Evolutionary conservation across 2,888 invertebrate species (phyloP).

Genomic region (Drosophila paracracens): DNA sequence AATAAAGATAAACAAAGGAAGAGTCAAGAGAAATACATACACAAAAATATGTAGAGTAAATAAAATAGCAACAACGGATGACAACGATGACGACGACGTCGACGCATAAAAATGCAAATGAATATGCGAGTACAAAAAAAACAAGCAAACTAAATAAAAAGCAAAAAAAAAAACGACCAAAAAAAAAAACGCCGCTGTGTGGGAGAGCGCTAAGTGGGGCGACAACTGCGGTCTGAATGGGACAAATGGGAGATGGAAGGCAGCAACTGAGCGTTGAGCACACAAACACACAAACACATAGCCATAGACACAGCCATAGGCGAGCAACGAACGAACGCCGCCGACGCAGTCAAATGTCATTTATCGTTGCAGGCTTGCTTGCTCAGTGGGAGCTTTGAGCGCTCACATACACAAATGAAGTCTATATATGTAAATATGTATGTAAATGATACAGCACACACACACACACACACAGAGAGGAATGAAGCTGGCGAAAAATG

Average conservation of each 20-base stretch:
- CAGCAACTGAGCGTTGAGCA: conserved; percentile 23
- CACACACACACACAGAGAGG: conserved; percentile 12
- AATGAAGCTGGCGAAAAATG: conserved; percentile 60
- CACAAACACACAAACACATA: conserved; percentile 14
- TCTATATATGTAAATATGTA: not conserved
- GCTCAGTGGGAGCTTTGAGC: conserved; percentile 49
- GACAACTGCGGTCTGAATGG: conserved; percentile 47
- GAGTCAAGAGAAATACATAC: conserved; percentile 33
- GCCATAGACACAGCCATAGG: not conserved
- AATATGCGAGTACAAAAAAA: conserved; percentile 36
- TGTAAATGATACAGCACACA: conserved; percentile 15
- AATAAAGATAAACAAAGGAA: conserved; percentile 13
- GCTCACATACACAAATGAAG: conserved; percentile 11
- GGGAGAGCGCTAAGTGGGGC: conserved; percentile 58
- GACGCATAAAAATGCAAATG: conserved; percentile 69
- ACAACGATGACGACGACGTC: conserved; percentile 28
- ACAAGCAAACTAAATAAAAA: conserved; percentile 10
- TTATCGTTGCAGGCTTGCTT: conserved; percentile 49
- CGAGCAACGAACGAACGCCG: conserved; percentile 13
- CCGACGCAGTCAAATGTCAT: conserved; percentile 57
- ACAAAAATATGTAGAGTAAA: conserved; percentile 48
- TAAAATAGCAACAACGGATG: conserved; percentile 42
- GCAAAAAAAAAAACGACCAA: not conserved
- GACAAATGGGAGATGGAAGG: conserved; percentile 45
- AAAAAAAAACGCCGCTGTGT: conserved; percentile 28